Conservation (phyloP, 2,113 vertebrate species). For the Pomatostomus ruficeps region DNA sequence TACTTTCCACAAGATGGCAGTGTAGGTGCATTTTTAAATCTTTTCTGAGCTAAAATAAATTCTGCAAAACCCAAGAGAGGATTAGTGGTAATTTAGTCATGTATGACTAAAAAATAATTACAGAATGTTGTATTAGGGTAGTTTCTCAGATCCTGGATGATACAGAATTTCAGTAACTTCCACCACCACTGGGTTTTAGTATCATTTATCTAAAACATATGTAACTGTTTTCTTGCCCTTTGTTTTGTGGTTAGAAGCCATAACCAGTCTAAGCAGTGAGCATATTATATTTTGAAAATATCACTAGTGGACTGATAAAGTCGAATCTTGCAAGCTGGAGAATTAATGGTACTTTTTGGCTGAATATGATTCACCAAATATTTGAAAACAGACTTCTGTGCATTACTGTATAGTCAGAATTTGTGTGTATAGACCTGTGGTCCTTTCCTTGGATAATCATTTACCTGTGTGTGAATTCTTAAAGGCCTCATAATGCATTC, state of each 20-base stretch:
- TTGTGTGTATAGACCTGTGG: not conserved
- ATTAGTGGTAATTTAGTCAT: not conserved
- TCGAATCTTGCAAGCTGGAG: not conserved
- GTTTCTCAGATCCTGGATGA: not conserved
- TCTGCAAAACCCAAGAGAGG: not conserved
- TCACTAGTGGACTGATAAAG: not conserved
- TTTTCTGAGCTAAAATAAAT: not conserved
- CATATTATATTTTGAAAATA: not conserved
- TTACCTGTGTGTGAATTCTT: not conserved
- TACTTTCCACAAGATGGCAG: constrained; percentile 27
- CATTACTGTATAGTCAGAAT: not conserved
- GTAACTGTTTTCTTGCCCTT: not conserved
- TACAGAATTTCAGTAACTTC: not conserved
- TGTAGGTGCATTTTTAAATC: not conserved
- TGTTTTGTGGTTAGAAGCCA: not conserved
- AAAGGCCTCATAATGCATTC: not conserved
- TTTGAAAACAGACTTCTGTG: not conserved
- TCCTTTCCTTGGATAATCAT: not conserved
- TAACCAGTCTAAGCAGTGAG: not conserved
- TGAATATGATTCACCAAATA: not conserved
- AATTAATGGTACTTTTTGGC: not conserved
- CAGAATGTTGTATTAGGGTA: not conserved
- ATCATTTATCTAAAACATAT: not conserved
- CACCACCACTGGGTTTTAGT: not conserved
- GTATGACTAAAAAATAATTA: not conserved